These are phyloP conservation scores for Thinocorus orbignyianus DNA, from an alignment of 2,113 vertebrate genomes.

Conservation along the genomic window DNA sequence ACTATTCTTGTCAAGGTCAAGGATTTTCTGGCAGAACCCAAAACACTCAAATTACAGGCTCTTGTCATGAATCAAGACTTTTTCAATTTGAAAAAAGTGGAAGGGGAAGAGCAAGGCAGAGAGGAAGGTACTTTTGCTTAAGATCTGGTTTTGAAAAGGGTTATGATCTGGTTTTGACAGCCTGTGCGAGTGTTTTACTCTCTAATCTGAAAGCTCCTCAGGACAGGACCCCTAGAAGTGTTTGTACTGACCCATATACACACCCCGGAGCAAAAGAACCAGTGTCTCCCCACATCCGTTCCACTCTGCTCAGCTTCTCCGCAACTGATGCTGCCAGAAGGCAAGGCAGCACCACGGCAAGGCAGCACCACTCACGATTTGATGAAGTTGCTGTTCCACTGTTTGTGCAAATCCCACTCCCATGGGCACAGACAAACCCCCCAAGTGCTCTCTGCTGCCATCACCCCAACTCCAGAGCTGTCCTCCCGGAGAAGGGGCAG, in stretches of 20 bases:
- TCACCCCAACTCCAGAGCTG: background rate
- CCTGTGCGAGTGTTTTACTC: background rate
- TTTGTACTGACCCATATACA: background rate
- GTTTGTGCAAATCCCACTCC: slow-evolving; percentile 47
- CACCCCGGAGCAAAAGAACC: background rate
- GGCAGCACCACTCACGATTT: slow-evolving; percentile 53
- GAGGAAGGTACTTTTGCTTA: background rate
- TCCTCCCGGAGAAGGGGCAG: background rate
- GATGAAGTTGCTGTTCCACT: slow-evolving; percentile 57
- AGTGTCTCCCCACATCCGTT: background rate
- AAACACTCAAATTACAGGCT: background rate
- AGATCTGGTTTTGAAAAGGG: background rate
- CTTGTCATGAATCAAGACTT: background rate
- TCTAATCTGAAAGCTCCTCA: slow-evolving; percentile 9
- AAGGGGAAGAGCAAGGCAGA: background rate
- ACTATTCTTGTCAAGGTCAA: background rate
- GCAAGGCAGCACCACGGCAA: slow-evolving; percentile 54
- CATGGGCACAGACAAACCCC: background rate
- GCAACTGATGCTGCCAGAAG: slow-evolving; percentile 60
- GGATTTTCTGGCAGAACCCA: slow-evolving; percentile 15
- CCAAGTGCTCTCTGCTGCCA: slow-evolving; percentile 61
- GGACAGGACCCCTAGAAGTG: background rate
- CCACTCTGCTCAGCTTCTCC: slow-evolving; percentile 35
- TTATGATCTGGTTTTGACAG: background rate
- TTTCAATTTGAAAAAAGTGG: background rate